Evolutionary conservation across 2,888 invertebrate genomes (phyloP).

Genomic region (Allacma fusca): DNA sequence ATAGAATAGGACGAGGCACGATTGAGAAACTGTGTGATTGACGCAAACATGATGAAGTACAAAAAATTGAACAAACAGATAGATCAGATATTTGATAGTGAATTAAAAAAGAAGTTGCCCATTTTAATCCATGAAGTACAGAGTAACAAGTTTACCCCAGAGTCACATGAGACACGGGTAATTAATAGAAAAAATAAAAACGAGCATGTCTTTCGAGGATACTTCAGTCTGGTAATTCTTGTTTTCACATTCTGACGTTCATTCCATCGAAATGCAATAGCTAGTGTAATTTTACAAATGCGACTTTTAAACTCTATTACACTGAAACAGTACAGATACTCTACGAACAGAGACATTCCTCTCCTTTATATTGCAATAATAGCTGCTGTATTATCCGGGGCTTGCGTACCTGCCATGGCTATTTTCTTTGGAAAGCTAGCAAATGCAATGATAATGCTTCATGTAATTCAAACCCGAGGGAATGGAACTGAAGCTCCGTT

Average conservation of each 20-base stretch:
- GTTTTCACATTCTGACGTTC: neutral
- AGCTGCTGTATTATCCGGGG: slow-evolving; percentile 71
- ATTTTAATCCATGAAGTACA: no score
- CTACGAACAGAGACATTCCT: slow-evolving; percentile 69
- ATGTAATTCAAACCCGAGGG: neutral
- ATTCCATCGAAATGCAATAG: no score
- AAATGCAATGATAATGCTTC: slow-evolving; percentile 70
- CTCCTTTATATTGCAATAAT: slow-evolving; percentile 70
- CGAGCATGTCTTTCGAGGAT: neutral
- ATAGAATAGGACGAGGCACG: no score
- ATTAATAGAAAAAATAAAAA: neutral
- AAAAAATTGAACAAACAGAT: no score
- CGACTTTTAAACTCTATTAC: neutral
- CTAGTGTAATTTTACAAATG: no score
- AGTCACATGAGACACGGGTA: no score
- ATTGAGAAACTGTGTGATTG: no score
- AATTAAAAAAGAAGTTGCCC: no score
- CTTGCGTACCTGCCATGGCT: slow-evolving; percentile 72
- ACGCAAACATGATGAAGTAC: no score
- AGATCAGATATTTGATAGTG: no score
- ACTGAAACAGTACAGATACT: slow-evolving; percentile 72
- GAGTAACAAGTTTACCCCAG: no score
- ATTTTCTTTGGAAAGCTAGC: slow-evolving; percentile 78
- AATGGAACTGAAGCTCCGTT: neutral
- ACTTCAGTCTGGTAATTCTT: neutral